Base-by-base conservation (phyloP, 2,113 vertebrate species). In the Scolopax mira region DNA sequence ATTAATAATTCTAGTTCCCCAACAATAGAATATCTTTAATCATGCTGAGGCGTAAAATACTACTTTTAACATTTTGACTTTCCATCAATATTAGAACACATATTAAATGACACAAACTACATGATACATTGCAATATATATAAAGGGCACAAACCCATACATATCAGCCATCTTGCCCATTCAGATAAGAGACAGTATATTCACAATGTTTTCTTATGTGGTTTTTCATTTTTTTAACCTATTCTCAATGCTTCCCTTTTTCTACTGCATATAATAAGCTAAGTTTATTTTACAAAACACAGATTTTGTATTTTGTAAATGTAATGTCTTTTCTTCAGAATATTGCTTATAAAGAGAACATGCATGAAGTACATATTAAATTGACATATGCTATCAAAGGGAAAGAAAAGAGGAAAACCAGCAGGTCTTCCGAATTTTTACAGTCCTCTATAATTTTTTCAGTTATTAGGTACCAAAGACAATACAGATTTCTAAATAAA, bases 51-150 rank as follows among this genome's bases (percentile, higher is more conserved):
- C n/a, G 42, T 69, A 70, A 88, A 85, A 79, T 39, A 69, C 16
- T 55, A 65, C 57, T 78, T 94, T 85, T 87, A 81, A 75, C 52
- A 44, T 92, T 95, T 92, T 90, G 57, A 71, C 69, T 91, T 89
- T 25, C 64, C 12, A 27, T 89, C 52, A 51, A 41, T 52, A 57
- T 64, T 64, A 65, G 13, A 91, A 69, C 37, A 60, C 11, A 25
- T 65, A 82, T 31, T 57, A 89, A 91, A 88, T 55, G 24, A 60
- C 39, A 77, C 14, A 39, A 86, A 90, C 74, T 55, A 88, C 11
- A 62, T 86, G 27, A 55, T 15, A 27, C 58, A 67, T 41, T 87
- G 60, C 44, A 74, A 60, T 64, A 94, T 74, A 83, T 79, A 84
- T 78, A 83, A 86, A 74, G 46, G 46, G 10, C 46, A 85, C 24